Base-by-base conservation (phyloP, 1,140 invertebrate genomes). In the Brachionus koreanus region DNA sequence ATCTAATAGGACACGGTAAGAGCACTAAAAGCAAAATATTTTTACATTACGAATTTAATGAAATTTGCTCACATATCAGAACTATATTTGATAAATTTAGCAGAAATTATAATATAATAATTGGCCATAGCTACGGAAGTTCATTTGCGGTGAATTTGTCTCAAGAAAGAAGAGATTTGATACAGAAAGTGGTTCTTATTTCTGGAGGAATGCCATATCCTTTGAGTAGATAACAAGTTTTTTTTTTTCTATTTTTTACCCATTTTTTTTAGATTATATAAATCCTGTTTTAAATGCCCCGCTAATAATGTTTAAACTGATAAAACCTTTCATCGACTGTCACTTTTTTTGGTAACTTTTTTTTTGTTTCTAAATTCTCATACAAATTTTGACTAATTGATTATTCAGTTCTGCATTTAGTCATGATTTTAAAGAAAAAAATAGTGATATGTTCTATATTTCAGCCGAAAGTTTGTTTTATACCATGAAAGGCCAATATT, bases 151-250 rank as follows among this genome's bases (percentile, higher is more conserved):
- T 91, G 16, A 91, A 92, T 3, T 85, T 93, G 77, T 91, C 92
- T 16, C 88, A 90, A 83, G 89, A 91, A 79, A 89, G 92, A 84
- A 88, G 90, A 13, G 86, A 88, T 83, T 89, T 90, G 84, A 90
- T 93, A n/a, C 87, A 89, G 10, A 91, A 92, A 84, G 86, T 93
- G 46, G 90, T 93, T 19, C 85, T 93, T 74, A 91, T 93, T 82
- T 92, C 91, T 86, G 92, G 92, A 39, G 93, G 93, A 37, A 92
- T 92, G 5, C 93, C 93, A 25, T 92, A 91, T 9, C 91, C 92
- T 23, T 89, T 93, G 49, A 91, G 91, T 35, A 92, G 1, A 91
- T 52, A 52, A 61, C 29, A 9, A 16, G 29, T n/a, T 35, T n/a
- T 37, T 46, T 52, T 29, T 52, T 46, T 29, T 10, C 13, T 3